Base-by-base conservation (phyloP, 2,888 invertebrate species). In the Baccha elongata region DNA sequence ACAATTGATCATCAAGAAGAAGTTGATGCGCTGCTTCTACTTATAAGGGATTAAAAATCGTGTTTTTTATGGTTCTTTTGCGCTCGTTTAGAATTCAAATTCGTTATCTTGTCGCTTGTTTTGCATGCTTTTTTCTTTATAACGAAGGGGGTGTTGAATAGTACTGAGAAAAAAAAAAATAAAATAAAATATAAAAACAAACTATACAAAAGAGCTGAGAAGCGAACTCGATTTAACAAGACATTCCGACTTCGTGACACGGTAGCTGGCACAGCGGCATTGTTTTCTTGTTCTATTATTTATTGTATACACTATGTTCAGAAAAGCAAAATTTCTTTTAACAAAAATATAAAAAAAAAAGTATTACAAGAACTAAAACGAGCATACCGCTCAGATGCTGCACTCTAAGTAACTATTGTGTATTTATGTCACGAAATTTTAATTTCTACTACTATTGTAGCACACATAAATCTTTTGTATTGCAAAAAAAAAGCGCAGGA, bases 341-440 rank as follows among this genome's bases (percentile, higher is more conserved):
- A 40, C 81, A 72, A 69, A 68, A 53, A 50, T 42, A 37, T 23
- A 48, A 55, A 13, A 50, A 21, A 15, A 69, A 55, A 60, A 80
- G 40, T 40, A 64, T 64, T 29, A 58, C 32, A 55, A 26, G 52
- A 42, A 44, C 35, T 15, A 17, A n/a, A 40, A 15, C 8, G 32
- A 42, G 13, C 15, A 23, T 15, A 29, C 2, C 44, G 35, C 53
- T 40, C 37, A 42, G 53, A 46, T 46, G 42, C 68, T 35, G 44
- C 10, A 19, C n/a, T 10, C 40, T 13, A 23, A 29, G 42, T 55
- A 53, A 58, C 78, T 48, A 73, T 83, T 83, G 78, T 83, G 78
- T 64, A 83, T 78, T 83, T 78, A 68, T 73, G 83, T 83, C 83
- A 83, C 83, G 83, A 83, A 83, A 78, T 73, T 78, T 83, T 83